Evolutionary conservation across 2,888 invertebrate species (phyloP), one percentile per base, ranked within the genome.

Genomic region (Pristionchus entomophagus): DNA sequence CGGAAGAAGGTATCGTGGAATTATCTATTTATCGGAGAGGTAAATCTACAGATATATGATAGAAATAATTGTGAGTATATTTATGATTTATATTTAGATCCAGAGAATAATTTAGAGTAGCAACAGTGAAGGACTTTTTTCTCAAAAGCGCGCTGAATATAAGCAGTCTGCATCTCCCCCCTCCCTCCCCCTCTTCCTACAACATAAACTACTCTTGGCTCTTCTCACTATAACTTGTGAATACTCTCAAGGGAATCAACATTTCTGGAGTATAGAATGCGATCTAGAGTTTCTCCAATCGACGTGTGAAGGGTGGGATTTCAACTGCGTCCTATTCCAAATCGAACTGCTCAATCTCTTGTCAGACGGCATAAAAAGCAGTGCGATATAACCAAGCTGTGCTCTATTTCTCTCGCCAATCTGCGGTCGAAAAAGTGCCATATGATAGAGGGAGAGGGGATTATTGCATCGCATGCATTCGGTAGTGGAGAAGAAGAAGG

Each of bases 391-490:
- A 80, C 78, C 51, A 32, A 51, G 35, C 78, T 80, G 49, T 17
- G 38, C 49, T 41, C 19, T 77, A 45, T 41, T 8, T 38, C 14
- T 32, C 35, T 69, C 35, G 38, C 38, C 22, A 69, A 51, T 51
- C 51, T 51, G 59, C n/a, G 22, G 29, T 32, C 62, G 62, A 49
- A 49, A 59, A 59, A 59, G 59, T 59, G 59, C 59, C 59, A 49
- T 29, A 49, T 17, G 49, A 78, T 14, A 49, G 49, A 51, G 4
- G 26, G 22, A 6, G 78, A 77, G 22, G 32, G 51, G 73, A 73
- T 38, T 38, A 49, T 53, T 59, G n/a, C 51, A 65, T 26, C 19
- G 65, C 65, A 65, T 65, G 65, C 65, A 65, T 65, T 35, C 65
- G 6, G 65, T 65, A 35, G 65, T 65, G 35, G 35, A 35, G 65